Conservation (phyloP, 2,113 vertebrate genomes). For the Pterocles gutturalis region DNA sequence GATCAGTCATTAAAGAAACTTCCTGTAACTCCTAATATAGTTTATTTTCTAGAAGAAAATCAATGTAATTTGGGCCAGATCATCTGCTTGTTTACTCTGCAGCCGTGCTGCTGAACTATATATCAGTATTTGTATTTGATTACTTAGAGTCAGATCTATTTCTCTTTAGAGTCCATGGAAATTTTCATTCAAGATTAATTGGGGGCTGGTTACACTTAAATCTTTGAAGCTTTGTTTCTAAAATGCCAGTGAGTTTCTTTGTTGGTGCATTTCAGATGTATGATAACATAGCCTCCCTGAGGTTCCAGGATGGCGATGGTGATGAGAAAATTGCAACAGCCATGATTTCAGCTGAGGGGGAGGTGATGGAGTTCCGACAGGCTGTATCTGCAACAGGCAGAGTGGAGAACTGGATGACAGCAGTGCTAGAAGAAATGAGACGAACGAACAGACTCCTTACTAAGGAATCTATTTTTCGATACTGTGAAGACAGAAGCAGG, state of each 20-base stretch:
- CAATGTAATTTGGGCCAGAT: not conserved
- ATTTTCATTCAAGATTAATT: not conserved
- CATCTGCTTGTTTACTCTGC: not conserved
- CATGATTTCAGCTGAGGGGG: slow-evolving; percentile 93
- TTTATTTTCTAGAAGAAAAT: not conserved
- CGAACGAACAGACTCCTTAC: slow-evolving; percentile 91
- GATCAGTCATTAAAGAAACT: not conserved
- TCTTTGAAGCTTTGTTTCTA: not conserved
- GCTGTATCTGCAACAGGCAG: slow-evolving; percentile 84
- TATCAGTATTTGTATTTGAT: not conserved
- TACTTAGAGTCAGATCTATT: not conserved
- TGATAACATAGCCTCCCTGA: slow-evolving; percentile 91
- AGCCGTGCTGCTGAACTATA: not conserved
- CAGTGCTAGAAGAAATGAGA: slow-evolving; percentile 89
- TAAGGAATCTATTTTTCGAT: slow-evolving; percentile 94
- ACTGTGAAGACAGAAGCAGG: slow-evolving; percentile 89
- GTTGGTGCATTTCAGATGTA: slow-evolving; percentile 85
- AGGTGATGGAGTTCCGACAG: slow-evolving; percentile 89
- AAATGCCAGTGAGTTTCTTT: not conserved
- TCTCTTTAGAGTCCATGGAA: not conserved
- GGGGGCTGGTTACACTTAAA: not conserved
- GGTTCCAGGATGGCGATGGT: slow-evolving; percentile 79
- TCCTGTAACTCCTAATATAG: not conserved
- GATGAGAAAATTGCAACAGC: slow-evolving; percentile 83
- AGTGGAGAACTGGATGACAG: slow-evolving; percentile 96